Conservation (phyloP, 2,113 vertebrate genomes). For the Chlorodrepanis virens region DNA sequence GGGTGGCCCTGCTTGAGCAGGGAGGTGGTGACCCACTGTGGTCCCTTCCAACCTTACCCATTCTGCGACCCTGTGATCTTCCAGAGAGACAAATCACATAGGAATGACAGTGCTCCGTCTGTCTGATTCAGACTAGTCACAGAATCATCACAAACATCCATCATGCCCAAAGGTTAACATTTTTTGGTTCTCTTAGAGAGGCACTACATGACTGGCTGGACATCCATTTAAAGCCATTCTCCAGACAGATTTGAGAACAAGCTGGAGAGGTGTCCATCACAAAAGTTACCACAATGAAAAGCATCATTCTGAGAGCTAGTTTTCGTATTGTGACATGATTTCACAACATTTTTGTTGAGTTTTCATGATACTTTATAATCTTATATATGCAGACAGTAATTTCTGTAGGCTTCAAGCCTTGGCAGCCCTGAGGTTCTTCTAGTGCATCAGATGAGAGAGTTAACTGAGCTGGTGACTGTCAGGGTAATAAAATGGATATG, state of each 20-base stretch:
- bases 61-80: neutral
- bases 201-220: neutral
- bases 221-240: neutral
- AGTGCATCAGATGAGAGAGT: neutral
- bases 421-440: neutral
- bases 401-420: neutral
- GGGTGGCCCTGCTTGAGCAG: neutral
- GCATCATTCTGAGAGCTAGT: neutral
- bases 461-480: neutral
- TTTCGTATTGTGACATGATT: neutral
- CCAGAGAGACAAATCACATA: neutral
- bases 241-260: neutral
- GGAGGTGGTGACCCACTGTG: neutral
- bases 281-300: neutral
- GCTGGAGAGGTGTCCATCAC: neutral
- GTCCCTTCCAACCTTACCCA: neutral
- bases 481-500: neutral
- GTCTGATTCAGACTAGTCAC: neutral
- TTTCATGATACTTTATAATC: neutral
- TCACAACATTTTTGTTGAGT: neutral
- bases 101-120: neutral
- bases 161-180: neutral
- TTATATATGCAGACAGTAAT: neutral
- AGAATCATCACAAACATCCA: neutral
- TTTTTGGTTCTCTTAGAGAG: neutral